Percentiles rank a stretch among this genome's conserved stretches.
These are phyloP conservation scores for Diploscapter pachys DNA, from an alignment of 1,140 invertebrate genomes.

Conservation along the genomic window DNA sequence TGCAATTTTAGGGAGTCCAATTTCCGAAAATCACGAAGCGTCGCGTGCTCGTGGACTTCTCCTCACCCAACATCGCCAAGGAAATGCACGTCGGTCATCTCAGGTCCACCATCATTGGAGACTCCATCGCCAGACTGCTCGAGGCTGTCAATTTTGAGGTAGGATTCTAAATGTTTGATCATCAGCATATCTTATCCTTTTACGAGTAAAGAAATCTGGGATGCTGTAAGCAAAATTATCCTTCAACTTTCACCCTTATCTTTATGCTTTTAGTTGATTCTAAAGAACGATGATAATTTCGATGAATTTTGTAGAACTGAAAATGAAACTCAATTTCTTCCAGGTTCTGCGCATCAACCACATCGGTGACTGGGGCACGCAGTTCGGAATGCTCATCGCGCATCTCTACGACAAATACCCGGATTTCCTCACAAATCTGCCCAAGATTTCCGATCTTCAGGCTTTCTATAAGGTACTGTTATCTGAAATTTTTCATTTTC, in stretches of 20 bases:
- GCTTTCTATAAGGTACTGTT: constrained; percentile 69
- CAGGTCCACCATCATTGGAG: constrained; percentile 89
- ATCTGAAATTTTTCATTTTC: no score
- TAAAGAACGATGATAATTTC: neutral
- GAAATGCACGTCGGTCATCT: constrained; percentile 99
- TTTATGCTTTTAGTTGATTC: no score
- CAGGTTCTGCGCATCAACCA: constrained; percentile 85
- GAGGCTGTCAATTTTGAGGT: constrained; percentile 86
- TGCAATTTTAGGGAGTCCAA: constrained; percentile 32
- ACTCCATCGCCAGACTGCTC: constrained; percentile 82
- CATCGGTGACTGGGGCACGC: constrained; percentile 99
- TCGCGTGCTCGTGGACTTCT: constrained; percentile 87
- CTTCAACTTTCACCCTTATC: no score
- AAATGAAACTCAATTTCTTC: no score
- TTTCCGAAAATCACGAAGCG: constrained; percentile 68
- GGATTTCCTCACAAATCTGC: constrained; percentile 76
- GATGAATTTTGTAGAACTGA: no score
- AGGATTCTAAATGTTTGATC: neutral
- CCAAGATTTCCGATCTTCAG: constrained; percentile 88
- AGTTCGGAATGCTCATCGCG: constrained; percentile 98
- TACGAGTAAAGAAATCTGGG: no score
- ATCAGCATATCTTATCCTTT: no score
- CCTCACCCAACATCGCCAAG: constrained; percentile 98
- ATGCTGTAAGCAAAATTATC: no score
- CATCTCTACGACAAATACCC: constrained; percentile 88